These are phyloP conservation scores for Ditula angustiorana DNA, from an alignment of 2,888 invertebrate species.

Conservation along the genomic window DNA sequence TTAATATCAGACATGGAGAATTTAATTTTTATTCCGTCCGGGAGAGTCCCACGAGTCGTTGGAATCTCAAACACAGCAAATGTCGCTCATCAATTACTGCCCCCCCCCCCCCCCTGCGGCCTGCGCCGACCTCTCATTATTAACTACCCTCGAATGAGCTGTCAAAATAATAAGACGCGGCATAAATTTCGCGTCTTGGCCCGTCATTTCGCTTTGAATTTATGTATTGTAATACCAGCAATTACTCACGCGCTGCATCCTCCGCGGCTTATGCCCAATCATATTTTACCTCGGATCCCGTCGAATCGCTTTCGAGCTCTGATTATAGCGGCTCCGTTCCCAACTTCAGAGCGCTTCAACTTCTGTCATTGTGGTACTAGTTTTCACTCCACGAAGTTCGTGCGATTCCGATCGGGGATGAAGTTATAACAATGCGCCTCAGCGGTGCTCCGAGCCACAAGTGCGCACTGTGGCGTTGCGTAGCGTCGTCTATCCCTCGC, in stretches of 20 bases:
- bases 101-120: conserved; percentile 40
- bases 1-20: conserved; percentile 32
- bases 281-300: conserved; percentile 55
- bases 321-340: conserved; percentile 33
- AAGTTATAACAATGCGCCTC: neutral
- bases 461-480: neutral
- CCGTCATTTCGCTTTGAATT: conserved; percentile 58
- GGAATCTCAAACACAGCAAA: conserved; percentile 46
- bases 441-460: neutral
- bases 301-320: conserved; percentile 49
- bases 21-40: conserved; percentile 27
- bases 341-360: neutral
- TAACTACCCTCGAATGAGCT: conserved; percentile 64
- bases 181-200: conserved; percentile 67
- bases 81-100: conserved; percentile 53
- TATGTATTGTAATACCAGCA: conserved; percentile 72
- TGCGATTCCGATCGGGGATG: neutral
- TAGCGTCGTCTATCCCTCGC: neutral
- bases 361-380: neutral
- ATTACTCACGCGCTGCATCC: conserved; percentile 61
- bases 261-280: conserved; percentile 53
- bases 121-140: conserved; percentile 49
- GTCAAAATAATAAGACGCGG: conserved; percentile 76
- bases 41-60: neutral
- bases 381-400: neutral